Percentiles rank a stretch among this genome's conserved stretches.
Evolutionary conservation across 2,113 vertebrate genomes (phyloP).

Genomic region (Blennius ocellaris): DNA sequence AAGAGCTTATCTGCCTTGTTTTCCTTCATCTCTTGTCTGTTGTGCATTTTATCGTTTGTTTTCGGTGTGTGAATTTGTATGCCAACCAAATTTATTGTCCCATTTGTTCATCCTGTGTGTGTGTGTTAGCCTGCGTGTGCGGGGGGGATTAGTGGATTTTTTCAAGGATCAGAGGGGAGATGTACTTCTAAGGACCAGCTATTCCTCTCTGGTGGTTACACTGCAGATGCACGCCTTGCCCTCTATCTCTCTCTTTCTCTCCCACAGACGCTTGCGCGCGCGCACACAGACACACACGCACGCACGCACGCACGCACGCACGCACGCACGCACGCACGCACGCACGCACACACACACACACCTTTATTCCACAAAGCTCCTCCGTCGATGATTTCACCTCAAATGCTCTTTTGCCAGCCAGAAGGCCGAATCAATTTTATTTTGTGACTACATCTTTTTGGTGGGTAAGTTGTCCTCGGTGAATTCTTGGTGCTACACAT

Average conservation of each 20-base stretch:
- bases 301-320: conserved; percentile 23
- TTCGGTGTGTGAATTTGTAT: conserved; percentile 22
- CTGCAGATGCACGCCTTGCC: conserved; percentile 1
- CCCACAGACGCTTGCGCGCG: no score
- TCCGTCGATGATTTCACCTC: conserved; percentile 61
- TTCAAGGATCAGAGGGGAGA: conserved; percentile 61
- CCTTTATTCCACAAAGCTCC: conserved; percentile 51
- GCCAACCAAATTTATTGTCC: conserved; percentile 11
- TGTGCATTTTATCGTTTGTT: conserved; percentile 6
- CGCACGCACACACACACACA: conserved; percentile 19
- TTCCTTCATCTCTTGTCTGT: not conserved
- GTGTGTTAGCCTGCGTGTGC: conserved; percentile 1
- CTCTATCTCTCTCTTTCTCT: not conserved
- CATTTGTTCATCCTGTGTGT: conserved; percentile 16
- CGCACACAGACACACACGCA: no score
- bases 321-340: conserved; percentile 22
- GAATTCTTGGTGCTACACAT: no score
- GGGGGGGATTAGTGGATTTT: conserved; percentile 59
- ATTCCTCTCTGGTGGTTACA: conserved; percentile 48
- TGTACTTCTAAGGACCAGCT: conserved; percentile 60
- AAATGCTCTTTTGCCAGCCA: conserved; percentile 25
- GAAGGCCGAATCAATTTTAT: conserved; percentile 30
- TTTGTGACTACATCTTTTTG: conserved; percentile 9
- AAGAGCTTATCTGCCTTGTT: conserved; percentile 5
- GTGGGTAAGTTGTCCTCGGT: not conserved